Evolutionary conservation across 2,797 vertebrate species (phyloP).

Genomic region (Acanthiza pusilla): DNA sequence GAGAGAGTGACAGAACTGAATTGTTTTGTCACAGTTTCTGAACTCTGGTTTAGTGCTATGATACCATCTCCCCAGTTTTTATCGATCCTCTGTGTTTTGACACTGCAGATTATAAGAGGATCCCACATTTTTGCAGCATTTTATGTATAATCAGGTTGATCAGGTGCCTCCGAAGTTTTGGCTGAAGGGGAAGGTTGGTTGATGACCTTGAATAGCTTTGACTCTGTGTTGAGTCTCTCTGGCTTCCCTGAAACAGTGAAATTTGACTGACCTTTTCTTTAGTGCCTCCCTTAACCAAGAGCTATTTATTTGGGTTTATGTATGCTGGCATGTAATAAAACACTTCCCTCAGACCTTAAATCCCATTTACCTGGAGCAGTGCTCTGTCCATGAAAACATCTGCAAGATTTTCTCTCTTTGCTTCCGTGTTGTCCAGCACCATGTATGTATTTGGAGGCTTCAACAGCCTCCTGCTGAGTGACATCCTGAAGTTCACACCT

Average conservation of each 20-base stretch:
- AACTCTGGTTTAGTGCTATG: not conserved
- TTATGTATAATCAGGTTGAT: accelerated
- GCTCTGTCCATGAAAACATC: not conserved
- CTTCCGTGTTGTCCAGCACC: constrained; percentile 67
- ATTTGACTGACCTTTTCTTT: not conserved
- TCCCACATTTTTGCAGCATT: not conserved
- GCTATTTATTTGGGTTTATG: not conserved
- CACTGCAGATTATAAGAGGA: not conserved
- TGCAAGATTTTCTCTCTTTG: accelerated
- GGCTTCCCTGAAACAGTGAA: not conserved
- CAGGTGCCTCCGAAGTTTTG: not conserved
- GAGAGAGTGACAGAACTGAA: not conserved
- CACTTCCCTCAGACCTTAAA: not conserved
- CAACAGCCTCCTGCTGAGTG: constrained; percentile 93
- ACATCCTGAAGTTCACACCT: constrained; percentile 86
- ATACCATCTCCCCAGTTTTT: not conserved
- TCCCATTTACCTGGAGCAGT: not conserved
- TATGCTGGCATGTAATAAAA: not conserved
- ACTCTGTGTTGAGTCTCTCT: not conserved
- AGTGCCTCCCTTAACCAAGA: not conserved
- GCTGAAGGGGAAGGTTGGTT: not conserved
- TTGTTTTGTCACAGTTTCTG: not conserved
- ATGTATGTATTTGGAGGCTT: constrained; percentile 97
- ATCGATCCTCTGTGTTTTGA: not conserved
- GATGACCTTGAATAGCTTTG: not conserved